Base-by-base conservation (phyloP, 2,797 vertebrate species). In the Sternotherus odoratus region DNA sequence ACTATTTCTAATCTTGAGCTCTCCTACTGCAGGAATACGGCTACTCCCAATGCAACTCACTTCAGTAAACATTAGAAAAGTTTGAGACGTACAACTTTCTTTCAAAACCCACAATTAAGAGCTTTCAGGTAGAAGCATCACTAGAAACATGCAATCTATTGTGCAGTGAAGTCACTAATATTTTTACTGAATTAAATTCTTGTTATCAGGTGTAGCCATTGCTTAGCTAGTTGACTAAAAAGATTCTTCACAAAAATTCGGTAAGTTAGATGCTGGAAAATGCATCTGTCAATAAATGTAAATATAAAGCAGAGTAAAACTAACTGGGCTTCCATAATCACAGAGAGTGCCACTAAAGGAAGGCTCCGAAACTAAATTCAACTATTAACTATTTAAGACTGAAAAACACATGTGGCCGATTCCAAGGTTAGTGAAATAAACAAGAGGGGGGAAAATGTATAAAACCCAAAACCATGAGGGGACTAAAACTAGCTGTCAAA, bases 201-300 rank as follows among this genome's bases (percentile, higher is more conserved):
- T 17, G 51, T 19, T 63, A 53, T 60, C 77, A 48, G 43, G 7
- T 6, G 15, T 12, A 51, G 28, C 13, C 15, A 33, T 0, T 75
- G 33, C 3, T 60, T 21, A 69, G 39, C 26, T 24, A 74, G 11
- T 46, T 74, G 39, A 36, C 23, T n/a, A 63, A 23, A 39, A 74
- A 46, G 39, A 26, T 46, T 26, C 12, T 74, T 74, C 46, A 8
- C 33, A 66, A 12, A 72, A 8, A 74, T 43, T 28, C 23, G 24
- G 12, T 26, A 33, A 69, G 12, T 43, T 53, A 82, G n/a, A 2
- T 28, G 33, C 17, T 28, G 24, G 39, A 60, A 39, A 57, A 19
- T 9, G 43, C 7, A 0, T 1, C 2, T 1, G 17, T 23, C 8
- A 56, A 24, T 39, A 54, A 13, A 75, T n/a, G 21, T 0, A 33